These are phyloP conservation scores for Tetragonisca angustula DNA, from an alignment of 2,888 invertebrate genomes.

Conservation along the genomic window DNA sequence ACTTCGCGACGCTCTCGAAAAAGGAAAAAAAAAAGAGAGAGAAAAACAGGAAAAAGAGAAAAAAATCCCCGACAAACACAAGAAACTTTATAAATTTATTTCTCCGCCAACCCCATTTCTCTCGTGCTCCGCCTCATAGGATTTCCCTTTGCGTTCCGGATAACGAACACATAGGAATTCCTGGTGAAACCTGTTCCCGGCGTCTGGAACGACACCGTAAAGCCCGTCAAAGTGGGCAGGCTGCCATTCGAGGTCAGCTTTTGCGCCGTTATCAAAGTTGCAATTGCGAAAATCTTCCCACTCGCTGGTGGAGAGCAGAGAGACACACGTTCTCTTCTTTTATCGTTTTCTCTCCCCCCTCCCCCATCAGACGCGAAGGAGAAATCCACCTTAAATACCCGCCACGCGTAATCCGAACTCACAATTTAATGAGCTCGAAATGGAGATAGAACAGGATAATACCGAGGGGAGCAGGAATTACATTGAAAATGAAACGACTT, in stretches of 20 bases:
- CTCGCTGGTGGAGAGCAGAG: not conserved
- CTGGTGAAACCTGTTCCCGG: not conserved
- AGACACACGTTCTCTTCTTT: slow-evolving; percentile 29
- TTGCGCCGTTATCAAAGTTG: slow-evolving; percentile 33
- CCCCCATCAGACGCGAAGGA: no score
- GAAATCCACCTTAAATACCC: slow-evolving; percentile 39
- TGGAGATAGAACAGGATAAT: slow-evolving; percentile 39
- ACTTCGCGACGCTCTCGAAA: no score
- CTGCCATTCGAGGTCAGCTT: slow-evolving; percentile 25
- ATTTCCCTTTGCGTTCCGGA: not conserved
- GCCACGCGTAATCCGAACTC: slow-evolving; percentile 40
- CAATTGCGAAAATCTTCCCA: slow-evolving; percentile 32
- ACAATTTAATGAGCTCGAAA: slow-evolving; percentile 49
- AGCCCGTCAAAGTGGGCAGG: slow-evolving; percentile 8
- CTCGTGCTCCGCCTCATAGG: no score
- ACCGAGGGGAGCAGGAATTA: slow-evolving; percentile 23
- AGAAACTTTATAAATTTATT: not conserved
- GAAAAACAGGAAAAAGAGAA: no score
- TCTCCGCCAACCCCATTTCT: not conserved
- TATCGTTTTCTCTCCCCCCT: not conserved
- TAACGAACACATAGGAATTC: not conserved
- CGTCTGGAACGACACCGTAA: not conserved
- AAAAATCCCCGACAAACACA: not conserved
- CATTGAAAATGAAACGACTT: slow-evolving; percentile 44
- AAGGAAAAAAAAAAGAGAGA: no score